These are phyloP conservation scores for Anseranas semipalmata DNA, from an alignment of 2,113 vertebrate species.

Conservation along the genomic window DNA sequence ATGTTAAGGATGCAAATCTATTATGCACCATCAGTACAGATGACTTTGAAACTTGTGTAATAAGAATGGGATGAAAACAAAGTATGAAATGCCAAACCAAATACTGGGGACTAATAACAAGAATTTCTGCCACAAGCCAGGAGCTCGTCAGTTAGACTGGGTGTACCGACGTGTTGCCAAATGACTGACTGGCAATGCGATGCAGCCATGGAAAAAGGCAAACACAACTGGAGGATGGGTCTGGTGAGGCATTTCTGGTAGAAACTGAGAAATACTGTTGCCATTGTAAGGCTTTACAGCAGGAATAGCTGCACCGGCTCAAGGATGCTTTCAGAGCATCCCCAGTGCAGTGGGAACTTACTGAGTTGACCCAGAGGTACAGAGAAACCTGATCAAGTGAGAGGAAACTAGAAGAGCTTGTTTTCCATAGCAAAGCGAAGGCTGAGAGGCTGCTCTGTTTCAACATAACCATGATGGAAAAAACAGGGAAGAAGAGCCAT, in stretches of 20 bases:
- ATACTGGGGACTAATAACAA: slow-evolving; percentile 21
- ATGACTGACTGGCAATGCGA: background rate
- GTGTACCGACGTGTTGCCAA: background rate
- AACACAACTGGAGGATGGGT: background rate
- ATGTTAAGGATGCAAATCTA: background rate
- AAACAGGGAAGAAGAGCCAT: slow-evolving; percentile 20
- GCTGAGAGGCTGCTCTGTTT: slow-evolving; percentile 51
- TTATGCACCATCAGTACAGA: background rate
- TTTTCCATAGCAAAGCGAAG: slow-evolving; percentile 45
- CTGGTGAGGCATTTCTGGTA: slow-evolving; percentile 23
- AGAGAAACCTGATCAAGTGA: slow-evolving; percentile 46
- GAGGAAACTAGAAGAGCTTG: slow-evolving; percentile 52
- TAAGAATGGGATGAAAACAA: background rate
- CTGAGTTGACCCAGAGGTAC: background rate
- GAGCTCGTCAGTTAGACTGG: background rate
- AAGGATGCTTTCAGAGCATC: slow-evolving; percentile 34
- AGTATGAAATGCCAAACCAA: slow-evolving; percentile 41
- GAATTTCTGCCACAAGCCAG: background rate
- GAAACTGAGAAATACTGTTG: slow-evolving; percentile 4
- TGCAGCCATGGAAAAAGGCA: slow-evolving; percentile 42
- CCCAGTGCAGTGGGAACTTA: slow-evolving; percentile 9
- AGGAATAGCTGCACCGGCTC: background rate
- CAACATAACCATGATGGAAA: slow-evolving; percentile 50
- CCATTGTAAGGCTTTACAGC: background rate
- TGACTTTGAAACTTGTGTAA: slow-evolving; percentile 11